Evolutionary conservation across 1,140 invertebrate genomes (phyloP), one percentile per base, ranked within the genome.

Genomic region (Hycleus phaleratus): DNA sequence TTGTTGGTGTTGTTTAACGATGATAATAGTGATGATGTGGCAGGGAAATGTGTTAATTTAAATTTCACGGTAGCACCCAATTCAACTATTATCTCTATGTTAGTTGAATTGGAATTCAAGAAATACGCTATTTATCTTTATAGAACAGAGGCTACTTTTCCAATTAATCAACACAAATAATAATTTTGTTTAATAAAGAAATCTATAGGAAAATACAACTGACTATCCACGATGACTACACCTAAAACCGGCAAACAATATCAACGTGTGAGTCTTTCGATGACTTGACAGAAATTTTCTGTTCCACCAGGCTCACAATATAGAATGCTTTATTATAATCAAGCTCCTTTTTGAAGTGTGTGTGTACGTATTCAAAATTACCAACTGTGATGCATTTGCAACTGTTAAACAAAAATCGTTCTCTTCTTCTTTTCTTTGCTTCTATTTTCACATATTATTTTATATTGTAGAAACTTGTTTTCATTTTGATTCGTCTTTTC

Each of bases 211-310:
- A 47, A 52, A 63, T 12, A 26, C 48, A 53, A 45, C 52, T 60
- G 61, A 58, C 44, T 58, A 46, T 44, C 49, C 50, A 52, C 46
- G 44, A 56, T 63, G 61, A 63, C 61, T 51, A 32, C 32, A 32
- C 32, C 24, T 59, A 57, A 51, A 63, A 63, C 59, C 58, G 61
- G 32, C 32, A 60, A 63, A 63, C 61, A 63, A 63, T 63, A 63
- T 59, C 61, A 46, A 63, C 61, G 61, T 63, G 61, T 60, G 59
- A 60, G 59, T 60, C 59, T 32, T 32, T 53, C 51, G 52, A 59
- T 62, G 60, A 62, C 56, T 62, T 47, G 60, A 47, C 60, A 55
- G 44, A 56, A 50, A 56, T 56, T 25, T 45, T 46, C 50, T 32
- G 32, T 39, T 10, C 49, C 38, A 39, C 32, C 40, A 25, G 9